Conservation (phyloP, 2,113 vertebrate species). For the Sialia sialis region DNA sequence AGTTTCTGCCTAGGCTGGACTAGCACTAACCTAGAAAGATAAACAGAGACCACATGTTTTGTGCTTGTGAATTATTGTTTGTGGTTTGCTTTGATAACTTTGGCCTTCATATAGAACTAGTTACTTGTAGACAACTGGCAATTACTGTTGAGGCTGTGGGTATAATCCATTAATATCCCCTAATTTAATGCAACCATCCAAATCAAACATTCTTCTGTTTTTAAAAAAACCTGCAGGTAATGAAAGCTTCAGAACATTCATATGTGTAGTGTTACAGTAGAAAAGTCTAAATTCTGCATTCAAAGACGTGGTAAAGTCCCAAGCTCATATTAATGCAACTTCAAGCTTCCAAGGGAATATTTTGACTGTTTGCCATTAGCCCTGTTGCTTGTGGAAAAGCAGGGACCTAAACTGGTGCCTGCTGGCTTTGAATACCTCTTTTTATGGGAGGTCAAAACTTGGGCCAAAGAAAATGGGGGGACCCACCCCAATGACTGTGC, state of each 20-base stretch:
- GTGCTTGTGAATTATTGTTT: conserved; percentile 28
- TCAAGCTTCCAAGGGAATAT: conserved; percentile 23
- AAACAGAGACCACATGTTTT: conserved; percentile 19
- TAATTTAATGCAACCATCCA: conserved; percentile 47
- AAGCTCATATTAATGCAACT: conserved; percentile 33
- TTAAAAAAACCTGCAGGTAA: conserved; percentile 36
- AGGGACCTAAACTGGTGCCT: not conserved
- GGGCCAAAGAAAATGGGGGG: conserved; percentile 43
- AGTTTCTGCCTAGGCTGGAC: not conserved
- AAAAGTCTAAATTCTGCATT: conserved; percentile 12
- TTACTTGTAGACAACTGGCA: conserved; percentile 47
- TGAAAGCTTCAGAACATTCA: conserved; percentile 35
- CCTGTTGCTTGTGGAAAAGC: conserved; percentile 18
- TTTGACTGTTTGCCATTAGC: conserved; percentile 47
- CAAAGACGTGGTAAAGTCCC: conserved; percentile 39
- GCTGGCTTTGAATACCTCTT: not conserved
- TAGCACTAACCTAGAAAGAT: conserved; percentile 15
- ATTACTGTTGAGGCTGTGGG: conserved; percentile 20
- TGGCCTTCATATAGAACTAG: conserved; percentile 11
- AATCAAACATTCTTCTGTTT: conserved; percentile 53
- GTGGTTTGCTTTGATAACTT: conserved; percentile 58
- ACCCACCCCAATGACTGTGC: not conserved
- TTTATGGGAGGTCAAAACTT: conserved; percentile 30
- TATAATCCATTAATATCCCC: conserved; percentile 41
- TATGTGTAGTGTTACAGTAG: not conserved